phyloP scores from a whole-genome alignment of 37 sponge, comb jelly and placozoan species.

The Dysidea cf. avara region DNA sequence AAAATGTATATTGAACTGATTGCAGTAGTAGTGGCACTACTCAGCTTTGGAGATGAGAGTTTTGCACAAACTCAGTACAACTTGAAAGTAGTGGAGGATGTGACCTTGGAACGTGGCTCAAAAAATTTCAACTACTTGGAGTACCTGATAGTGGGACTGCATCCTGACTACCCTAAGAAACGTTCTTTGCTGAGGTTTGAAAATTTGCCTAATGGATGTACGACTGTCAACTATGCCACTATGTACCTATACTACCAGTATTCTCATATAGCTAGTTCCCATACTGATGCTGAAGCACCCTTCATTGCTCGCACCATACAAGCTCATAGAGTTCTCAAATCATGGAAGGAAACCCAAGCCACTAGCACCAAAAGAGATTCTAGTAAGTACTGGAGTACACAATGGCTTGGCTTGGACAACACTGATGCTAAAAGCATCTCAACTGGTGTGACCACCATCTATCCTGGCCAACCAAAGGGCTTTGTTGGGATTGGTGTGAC shows the following conservation, averaged over 20 bases:
- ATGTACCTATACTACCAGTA: too few relatives aligned
- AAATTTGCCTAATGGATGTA: constrained; percentile 17
- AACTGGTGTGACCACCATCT: constrained; percentile 6
- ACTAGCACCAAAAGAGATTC: constrained; percentile 10
- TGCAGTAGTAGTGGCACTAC: too few relatives aligned
- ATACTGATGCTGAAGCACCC: constrained; percentile 17
- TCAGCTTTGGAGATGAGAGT: too few relatives aligned
- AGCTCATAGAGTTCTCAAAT: constrained; percentile 13
- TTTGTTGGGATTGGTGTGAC: constrained; percentile 28
- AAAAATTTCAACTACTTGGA: constrained; percentile 5
- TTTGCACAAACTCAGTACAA: background rate
- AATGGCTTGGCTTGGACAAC: too few relatives aligned
- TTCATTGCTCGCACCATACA: constrained; percentile 19
- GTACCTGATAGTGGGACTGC: constrained; percentile 27
- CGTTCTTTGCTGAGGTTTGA: too few relatives aligned
- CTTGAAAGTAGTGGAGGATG: constrained; percentile 6
- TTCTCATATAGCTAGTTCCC: constrained; percentile 12
- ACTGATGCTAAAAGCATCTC: constrained; percentile 13
- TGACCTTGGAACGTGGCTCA: background rate
- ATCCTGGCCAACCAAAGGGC: constrained; percentile 12
- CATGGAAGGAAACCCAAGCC: too few relatives aligned
- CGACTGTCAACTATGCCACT: constrained; percentile 1
- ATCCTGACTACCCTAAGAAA: constrained; percentile 14
- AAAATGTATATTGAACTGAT: too few relatives aligned
- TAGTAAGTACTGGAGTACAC: too few relatives aligned